Percentiles rank a stretch among this genome's conserved stretches.
Evolutionary conservation across 64 coral and sea anemone species (phyloP).

Genomic region (Anthopleura sola): DNA sequence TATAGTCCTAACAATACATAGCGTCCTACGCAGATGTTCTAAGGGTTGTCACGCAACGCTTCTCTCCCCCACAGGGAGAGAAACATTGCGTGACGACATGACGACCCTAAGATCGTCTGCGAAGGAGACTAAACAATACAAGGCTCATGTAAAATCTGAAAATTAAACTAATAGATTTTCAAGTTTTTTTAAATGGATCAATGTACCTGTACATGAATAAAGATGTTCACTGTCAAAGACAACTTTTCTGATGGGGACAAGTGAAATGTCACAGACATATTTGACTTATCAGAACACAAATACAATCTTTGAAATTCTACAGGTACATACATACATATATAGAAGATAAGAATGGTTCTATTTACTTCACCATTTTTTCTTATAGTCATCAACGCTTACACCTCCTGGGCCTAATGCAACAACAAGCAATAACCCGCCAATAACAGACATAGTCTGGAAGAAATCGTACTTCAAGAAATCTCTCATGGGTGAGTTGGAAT

Average conservation of each 20-base stretch:
- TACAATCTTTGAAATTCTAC: background rate
- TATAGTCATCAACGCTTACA: slow-evolving; percentile 98
- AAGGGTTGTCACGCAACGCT: no score
- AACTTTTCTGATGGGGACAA: background rate
- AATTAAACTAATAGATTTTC: background rate
- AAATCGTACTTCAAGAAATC: slow-evolving; percentile 99
- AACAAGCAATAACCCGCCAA: slow-evolving; percentile 91
- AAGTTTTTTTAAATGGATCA: background rate
- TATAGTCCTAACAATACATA: no score
- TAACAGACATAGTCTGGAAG: slow-evolving; percentile 96
- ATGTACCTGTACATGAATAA: background rate
- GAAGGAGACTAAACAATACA: background rate
- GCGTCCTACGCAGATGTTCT: no score
- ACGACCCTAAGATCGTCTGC: background rate
- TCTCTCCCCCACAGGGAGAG: no score
- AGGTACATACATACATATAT: background rate
- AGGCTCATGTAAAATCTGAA: background rate
- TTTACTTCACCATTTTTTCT: slow-evolving; percentile 94
- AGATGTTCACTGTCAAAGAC: background rate
- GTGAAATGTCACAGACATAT: background rate
- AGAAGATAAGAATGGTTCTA: background rate
- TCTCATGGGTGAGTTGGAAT: slow-evolving; percentile 82
- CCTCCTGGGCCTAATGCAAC: slow-evolving; percentile 96
- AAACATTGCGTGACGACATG: no score
- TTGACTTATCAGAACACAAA: background rate